Evolutionary conservation across 2,113 vertebrate genomes (phyloP).

Genomic region (Pomatostomus ruficeps): DNA sequence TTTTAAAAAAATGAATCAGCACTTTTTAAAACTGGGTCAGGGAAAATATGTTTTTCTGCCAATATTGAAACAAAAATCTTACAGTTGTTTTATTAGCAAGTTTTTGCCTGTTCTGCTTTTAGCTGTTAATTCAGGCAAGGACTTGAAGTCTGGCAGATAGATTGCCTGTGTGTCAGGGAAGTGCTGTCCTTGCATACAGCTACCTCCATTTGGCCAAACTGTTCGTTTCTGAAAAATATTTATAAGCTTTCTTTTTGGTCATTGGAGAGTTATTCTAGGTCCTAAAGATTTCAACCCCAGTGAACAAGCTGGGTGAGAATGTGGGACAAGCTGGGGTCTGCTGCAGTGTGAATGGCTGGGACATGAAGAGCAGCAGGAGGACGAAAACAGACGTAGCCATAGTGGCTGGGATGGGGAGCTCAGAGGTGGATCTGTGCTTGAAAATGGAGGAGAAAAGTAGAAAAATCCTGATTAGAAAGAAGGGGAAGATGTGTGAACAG

Average conservation of each 20-base stretch:
- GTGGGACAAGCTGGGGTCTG: background rate
- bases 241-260: background rate
- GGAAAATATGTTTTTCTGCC: slow-evolving; percentile 25
- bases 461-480: background rate
- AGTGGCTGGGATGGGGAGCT: background rate
- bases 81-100: background rate
- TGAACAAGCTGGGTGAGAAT: background rate
- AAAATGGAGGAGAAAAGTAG: background rate
- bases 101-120: background rate
- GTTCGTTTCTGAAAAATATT: background rate
- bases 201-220: background rate
- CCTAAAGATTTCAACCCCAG: background rate
- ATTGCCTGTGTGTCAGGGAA: background rate
- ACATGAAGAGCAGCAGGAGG: background rate
- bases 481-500: rapidly evolving
- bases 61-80: slow-evolving; percentile 12
- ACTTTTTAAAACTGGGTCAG: slow-evolving; percentile 23
- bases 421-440: background rate
- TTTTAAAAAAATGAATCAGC: slow-evolving; percentile 34
- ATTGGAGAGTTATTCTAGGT: background rate
- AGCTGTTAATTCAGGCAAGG: slow-evolving; percentile 16
- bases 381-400: background rate
- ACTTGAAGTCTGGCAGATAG: background rate
- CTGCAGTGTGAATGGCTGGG: rapidly evolving
- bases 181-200: background rate